Evolutionary conservation across 2,797 vertebrate species (phyloP).

Genomic region (Naso thynnoides): DNA sequence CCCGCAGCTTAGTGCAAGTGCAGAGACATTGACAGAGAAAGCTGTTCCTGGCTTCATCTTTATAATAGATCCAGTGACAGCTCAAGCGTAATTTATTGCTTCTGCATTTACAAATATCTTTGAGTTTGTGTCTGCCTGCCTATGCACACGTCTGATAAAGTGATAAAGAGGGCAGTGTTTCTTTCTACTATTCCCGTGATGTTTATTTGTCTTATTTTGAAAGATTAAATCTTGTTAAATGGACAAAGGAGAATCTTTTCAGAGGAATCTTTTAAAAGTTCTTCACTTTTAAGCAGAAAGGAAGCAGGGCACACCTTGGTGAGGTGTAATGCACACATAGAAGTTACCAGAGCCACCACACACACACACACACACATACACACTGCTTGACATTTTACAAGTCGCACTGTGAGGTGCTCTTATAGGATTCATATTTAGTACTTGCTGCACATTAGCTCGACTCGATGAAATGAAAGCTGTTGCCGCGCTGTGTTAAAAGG

Average conservation of each 20-base stretch:
- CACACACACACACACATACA: slow-evolving; percentile 24
- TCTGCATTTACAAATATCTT: slow-evolving; percentile 28
- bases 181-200: background rate
- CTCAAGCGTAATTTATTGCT: slow-evolving; percentile 12
- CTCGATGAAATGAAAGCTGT: slow-evolving; percentile 77
- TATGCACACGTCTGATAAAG: slow-evolving; percentile 2
- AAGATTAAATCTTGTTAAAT: background rate
- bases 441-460: slow-evolving; percentile 68
- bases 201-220: slow-evolving; percentile 11
- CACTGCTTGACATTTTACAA: slow-evolving; percentile 53
- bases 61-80: slow-evolving; percentile 24
- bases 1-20: slow-evolving; percentile 26
- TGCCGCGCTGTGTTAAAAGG: slow-evolving; percentile 73
- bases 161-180: background rate
- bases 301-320: background rate
- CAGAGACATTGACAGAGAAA: slow-evolving; percentile 35
- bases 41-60: slow-evolving; percentile 16
- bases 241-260: slow-evolving; percentile 13
- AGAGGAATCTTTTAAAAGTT: slow-evolving; percentile 11
- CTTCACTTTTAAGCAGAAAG: slow-evolving; percentile 10
- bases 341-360: slow-evolving; percentile 4
- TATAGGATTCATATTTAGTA: slow-evolving; percentile 66
- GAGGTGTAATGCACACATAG: slow-evolving; percentile 6
- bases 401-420: slow-evolving; percentile 49
- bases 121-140: background rate